Base-by-base conservation (phyloP, 35 echinoderm and acorn worm genomes). In the Anneissia japonica region DNA sequence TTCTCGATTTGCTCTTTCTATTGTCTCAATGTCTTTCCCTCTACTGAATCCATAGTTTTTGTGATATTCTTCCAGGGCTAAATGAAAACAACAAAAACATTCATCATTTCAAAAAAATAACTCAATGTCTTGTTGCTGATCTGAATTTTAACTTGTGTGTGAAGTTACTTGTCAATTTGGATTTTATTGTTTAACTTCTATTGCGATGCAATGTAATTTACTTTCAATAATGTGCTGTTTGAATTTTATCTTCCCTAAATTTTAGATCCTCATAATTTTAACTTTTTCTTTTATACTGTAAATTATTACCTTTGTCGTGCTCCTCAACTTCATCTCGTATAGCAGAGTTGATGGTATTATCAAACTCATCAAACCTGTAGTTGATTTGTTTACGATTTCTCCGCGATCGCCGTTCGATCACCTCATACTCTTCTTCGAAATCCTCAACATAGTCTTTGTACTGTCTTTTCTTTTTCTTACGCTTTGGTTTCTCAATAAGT, bases 291-390 rank as follows among this genome's bases (percentile, higher is more conserved):
- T 74, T 35, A 31, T 74, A 12, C 29, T 29, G 32, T 55, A n/a
- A 32, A 21, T 31, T 35, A 55, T 88, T 14, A 97, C 95, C 89
- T 97, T 91, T 93, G 30, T 89, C 85, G 30, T 97, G 88, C 74
- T 97, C 91, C 73, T 89, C 91, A 5, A 97, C 91, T 43, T 97
- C 95, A 2, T 97, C 95, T 31, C 85, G 30, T 36, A 97, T 97
- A 32, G 95, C 95, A 11, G 95, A 89, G 34, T 93, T 89, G 37
- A 97, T 97, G 32, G 95, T 92, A 17, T 89, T 29, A 75, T 97
- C 95, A 91, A 97, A 97, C 39, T 97, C 95, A 39, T 97, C 92
- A 90, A 97, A 97, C 74, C 89, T 93, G 46, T 97, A 97, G 81
- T 83, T 93, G 46, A 97, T 97, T 30, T 93, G 85, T 73, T 93